Evolutionary conservation across 1,140 invertebrate species (phyloP).

Genomic region (Nasonia vitripennis): DNA sequence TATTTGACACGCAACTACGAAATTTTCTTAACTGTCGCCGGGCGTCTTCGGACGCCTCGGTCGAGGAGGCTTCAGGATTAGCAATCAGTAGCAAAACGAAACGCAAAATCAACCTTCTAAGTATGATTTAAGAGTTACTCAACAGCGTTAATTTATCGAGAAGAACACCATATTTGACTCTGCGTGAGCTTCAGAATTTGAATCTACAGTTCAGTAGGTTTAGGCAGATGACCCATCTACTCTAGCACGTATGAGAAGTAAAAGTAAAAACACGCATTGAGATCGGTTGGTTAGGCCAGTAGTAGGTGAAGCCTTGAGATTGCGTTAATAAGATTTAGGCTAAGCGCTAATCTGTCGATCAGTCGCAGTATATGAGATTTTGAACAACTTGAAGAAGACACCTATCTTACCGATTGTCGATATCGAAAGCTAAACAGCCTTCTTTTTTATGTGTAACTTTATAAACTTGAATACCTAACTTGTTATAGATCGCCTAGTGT

Average conservation of each 20-base stretch:
- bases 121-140: constrained; percentile 16
- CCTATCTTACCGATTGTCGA: constrained; percentile 7
- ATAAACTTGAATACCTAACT: constrained; percentile 16
- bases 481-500: neutral
- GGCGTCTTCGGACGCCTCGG: constrained; percentile 46
- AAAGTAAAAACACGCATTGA: constrained; percentile 12
- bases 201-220: constrained; percentile 1
- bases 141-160: constrained; percentile 14
- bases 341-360: neutral
- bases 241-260: constrained; percentile 9
- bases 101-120: neutral
- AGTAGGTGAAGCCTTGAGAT: neutral
- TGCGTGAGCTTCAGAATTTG: neutral
- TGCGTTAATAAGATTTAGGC: neutral
- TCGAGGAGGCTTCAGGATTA: constrained; percentile 29
- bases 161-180: constrained; percentile 19
- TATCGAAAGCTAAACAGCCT: neutral
- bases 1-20: constrained; percentile 21
- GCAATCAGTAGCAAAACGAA: constrained; percentile 11
- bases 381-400: constrained; percentile 7
- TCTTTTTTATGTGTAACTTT: constrained; percentile 22
- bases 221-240: neutral
- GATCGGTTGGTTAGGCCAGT: neutral
- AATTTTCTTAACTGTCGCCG: constrained; percentile 16
- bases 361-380: neutral